A percentile compares a stretch with the other conserved stretches of the same genome.
Evolutionary conservation across 1,140 invertebrate species (phyloP).

Genomic region (Carcinoscorpius rotundicauda): DNA sequence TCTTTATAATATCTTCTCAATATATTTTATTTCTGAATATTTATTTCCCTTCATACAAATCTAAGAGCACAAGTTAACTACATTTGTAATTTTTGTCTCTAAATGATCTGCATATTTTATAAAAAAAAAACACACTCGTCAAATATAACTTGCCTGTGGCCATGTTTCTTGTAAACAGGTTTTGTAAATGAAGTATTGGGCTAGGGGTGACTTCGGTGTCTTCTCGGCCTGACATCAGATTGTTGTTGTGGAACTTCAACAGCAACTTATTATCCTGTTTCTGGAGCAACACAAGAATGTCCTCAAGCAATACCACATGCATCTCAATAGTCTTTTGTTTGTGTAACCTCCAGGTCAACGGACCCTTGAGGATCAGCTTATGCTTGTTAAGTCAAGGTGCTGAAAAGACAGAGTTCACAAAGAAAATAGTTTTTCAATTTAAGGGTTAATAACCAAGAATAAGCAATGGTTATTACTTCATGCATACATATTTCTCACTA

Average conservation of each 20-base stretch:
- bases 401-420: neutral
- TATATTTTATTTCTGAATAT: no score
- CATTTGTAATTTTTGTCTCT: no score
- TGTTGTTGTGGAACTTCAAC: conserved; percentile 55
- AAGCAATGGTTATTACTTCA: no score
- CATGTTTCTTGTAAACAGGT: conserved; percentile 56
- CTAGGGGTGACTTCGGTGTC: conserved; percentile 43
- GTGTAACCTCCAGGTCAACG: conserved; percentile 56
- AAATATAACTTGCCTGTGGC: conserved; percentile 51
- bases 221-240: conserved; percentile 32
- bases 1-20: no score
- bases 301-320: conserved; percentile 74
- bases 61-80: no score
- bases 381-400: conserved; percentile 67
- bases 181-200: conserved; percentile 61
- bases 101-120: no score
- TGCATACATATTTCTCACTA: no score
- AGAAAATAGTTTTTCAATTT: no score
- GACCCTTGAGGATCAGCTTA: conserved; percentile 71
- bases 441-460: no score
- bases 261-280: conserved; percentile 75
- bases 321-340: conserved; percentile 63
- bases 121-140: no score
- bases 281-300: conserved; percentile 73
- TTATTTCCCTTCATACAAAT: no score